A percentile compares a stretch with the other conserved stretches of the same genome.
Evolutionary conservation across 2,113 vertebrate species (phyloP).

Genomic region (Maccullochella peelii): DNA sequence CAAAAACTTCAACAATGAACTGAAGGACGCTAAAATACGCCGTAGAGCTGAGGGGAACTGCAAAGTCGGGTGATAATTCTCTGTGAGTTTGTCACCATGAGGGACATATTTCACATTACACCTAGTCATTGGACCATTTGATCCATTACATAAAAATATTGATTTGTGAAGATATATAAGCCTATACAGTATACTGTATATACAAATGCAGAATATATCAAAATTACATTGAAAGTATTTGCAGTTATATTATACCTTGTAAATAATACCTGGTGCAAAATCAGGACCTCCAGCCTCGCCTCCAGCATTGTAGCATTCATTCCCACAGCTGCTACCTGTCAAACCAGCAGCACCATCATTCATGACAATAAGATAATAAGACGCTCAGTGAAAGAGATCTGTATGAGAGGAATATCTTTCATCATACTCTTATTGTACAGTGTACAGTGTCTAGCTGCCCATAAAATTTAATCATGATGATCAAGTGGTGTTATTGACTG

Average conservation of each 20-base stretch:
- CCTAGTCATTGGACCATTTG: no score
- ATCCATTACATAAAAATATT: neutral
- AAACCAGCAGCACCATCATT: conserved; percentile 71
- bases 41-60: neutral
- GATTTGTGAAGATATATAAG: neutral
- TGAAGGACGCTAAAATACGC: neutral
- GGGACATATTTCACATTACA: neutral
- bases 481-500: conserved; percentile 64
- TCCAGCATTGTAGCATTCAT: conserved; percentile 70
- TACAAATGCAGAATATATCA: neutral
- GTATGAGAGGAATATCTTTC: conserved; percentile 48
- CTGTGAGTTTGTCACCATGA: neutral
- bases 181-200: no score
- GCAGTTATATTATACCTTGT: neutral
- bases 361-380: conserved; percentile 66
- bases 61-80: neutral
- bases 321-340: conserved; percentile 64
- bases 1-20: neutral
- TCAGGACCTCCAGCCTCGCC: conserved; percentile 50
- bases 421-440: conserved; percentile 39
- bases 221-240: neutral
- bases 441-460: conserved; percentile 40
- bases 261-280: conserved; percentile 18
- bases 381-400: conserved; percentile 40
- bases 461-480: conserved; percentile 65